Evolutionary conservation across 2,113 vertebrate genomes (phyloP), one percentile per base, ranked within the genome.

Genomic region (Dicentrarchus labrax): DNA sequence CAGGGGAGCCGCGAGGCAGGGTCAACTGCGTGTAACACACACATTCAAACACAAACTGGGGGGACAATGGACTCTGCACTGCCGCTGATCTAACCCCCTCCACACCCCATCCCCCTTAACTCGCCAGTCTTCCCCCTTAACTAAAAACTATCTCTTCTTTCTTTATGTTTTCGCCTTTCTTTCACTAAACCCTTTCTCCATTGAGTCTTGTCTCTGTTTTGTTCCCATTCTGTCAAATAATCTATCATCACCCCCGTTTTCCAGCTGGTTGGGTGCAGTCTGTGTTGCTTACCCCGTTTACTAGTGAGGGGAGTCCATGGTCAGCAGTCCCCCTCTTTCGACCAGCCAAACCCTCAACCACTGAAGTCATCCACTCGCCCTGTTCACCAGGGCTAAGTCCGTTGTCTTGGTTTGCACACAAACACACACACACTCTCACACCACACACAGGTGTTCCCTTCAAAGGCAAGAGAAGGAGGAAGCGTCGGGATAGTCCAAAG

Each of bases 221-320:
- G 81, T 81, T 80, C 84, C 54, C 70, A 72, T 85, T 88, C 85
- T 76, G 82, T 84, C 88, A 80, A 78, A 50, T 50, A 21, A 48
- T 66, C 75, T 76, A 79, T 74, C 79, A 80, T 83, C 78, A 68
- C 21, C 83, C 76, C 62, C 72, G 8, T 68, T 60, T 76, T 77
- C 66, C 76, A 84, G 79, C 76, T 71, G 80, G 64, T 15, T 76
- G 78, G 70, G 66, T 72, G 80, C 85, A 82, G 77, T 85, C 67
- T 65, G 78, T 30, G 45, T 73, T 16, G 62, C 92, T 93, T 94
- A 94, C 93, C 93, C 91, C 66, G 84, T 85, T 84, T 36, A 84
- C 87, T 89, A 91, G 73, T 78, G 89, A 86, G 90, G 90, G 89
- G 86, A 92, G 88, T 90, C 92, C 92, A 93, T 90, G 80, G 73